Evolutionary conservation across 30 jellyfish, hydroid and myxozoan species (phyloP), one percentile per base, ranked within the genome.

Genomic region (Turritopsis rubra): DNA sequence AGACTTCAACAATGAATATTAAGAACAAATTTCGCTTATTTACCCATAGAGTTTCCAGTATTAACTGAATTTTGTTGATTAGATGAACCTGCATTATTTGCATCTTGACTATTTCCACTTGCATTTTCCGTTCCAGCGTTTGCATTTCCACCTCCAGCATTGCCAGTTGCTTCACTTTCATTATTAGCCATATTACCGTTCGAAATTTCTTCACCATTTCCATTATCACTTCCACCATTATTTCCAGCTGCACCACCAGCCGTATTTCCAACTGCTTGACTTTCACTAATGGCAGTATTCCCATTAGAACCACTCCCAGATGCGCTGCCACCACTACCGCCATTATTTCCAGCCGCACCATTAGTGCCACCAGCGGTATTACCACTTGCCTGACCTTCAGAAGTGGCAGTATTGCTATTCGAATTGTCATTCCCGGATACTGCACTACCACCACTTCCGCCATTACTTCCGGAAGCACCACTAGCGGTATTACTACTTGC

Each of bases 341-440:
- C 90, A 19, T 19, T 23, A 7, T 54, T 79, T 22, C 83, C 85
- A 26, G 85, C 88, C 23, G 83, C 91, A 0, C 81, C 86, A 52
- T 81, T 88, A 66, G 91, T 88, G 28, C 91, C 96, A 66, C 96
- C 96, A 18, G 89, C 96, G 0, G 60, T 86, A 0, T 87, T 85
- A 54, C 73, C 86, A 76, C 86, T 79, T 0, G 52, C 26, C 1
- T 72, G 90, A 75, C 82, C 53, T 5, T 90, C 94, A 54, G 78
- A 80, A 73, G 81, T 78, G 24, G 86, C 87, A 54, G 79, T 80
- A 19, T 86, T 86, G 29, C 88, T 89, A 13, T 41, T 41, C 9
- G 85, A 84, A 52, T 87, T 93, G 54, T 90, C 93, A 28, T 85
- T 87, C 25, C 94, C 94, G 18, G 84, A 89, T 21, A 82, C 90